phyloP scores from a whole-genome alignment of 2,797 vertebrate genomes.

The Pseudochromis fuscus region DNA sequence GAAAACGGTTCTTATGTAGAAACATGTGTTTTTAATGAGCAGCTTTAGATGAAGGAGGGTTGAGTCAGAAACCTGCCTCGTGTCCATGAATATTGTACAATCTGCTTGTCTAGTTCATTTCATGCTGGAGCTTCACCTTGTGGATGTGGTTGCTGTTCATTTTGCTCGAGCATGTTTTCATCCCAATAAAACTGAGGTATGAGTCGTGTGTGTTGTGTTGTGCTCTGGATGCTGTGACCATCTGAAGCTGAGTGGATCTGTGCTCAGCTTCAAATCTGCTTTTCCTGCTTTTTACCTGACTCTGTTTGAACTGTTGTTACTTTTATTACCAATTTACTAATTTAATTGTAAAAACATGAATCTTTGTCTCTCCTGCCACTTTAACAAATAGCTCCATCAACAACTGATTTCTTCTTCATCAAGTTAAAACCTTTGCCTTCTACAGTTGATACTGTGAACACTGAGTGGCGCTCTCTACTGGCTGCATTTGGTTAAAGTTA shows the following conservation, averaged over 20 bases:
- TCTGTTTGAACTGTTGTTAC: background rate
- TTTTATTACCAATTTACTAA: no score
- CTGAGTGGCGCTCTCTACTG: slow-evolving; percentile 55
- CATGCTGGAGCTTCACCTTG: slow-evolving; percentile 19
- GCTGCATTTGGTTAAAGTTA: slow-evolving; percentile 14
- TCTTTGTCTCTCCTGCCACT: background rate
- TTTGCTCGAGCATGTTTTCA: slow-evolving; percentile 61
- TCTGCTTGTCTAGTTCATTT: slow-evolving; percentile 29
- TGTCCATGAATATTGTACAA: slow-evolving; percentile 34
- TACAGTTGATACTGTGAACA: background rate
- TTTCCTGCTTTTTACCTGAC: background rate
- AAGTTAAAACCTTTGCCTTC: background rate
- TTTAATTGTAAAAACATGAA: background rate
- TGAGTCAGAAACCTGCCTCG: slow-evolving; percentile 4
- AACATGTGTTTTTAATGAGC: background rate
- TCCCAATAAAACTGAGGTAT: slow-evolving; percentile 77
- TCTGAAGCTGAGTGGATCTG: background rate
- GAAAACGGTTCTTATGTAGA: background rate
- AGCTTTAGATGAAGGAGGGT: background rate
- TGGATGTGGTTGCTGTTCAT: slow-evolving; percentile 28
- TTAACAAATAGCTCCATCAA: no score
- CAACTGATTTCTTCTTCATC: background rate
- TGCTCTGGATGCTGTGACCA: slow-evolving; percentile 33
- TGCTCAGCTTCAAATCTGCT: background rate
- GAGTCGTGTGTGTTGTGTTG: slow-evolving; percentile 41